Evolutionary conservation across 2,113 vertebrate species (phyloP).

Genomic region (Labeo rohita): DNA sequence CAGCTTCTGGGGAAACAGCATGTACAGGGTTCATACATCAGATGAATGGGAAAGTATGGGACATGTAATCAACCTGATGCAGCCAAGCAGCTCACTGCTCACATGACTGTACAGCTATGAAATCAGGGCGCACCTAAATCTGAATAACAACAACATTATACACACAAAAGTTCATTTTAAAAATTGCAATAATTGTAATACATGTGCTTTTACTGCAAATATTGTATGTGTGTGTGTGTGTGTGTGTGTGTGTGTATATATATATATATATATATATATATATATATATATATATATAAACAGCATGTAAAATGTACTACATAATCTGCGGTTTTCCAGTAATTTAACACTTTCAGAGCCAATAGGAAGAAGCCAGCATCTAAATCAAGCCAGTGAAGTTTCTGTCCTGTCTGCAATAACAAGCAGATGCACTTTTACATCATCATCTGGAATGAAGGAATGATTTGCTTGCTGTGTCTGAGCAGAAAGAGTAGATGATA

Average conservation of each 20-base stretch:
- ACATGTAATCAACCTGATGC: conserved; percentile 1
- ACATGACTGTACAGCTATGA: not conserved
- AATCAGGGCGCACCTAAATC: not conserved
- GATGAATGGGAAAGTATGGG: not conserved
- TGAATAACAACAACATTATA: not conserved
- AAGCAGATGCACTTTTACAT: not conserved
- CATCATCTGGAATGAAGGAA: not conserved
- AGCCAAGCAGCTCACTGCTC: not conserved
- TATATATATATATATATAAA: not conserved
- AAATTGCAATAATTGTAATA: not conserved
- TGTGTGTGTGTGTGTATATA: too few species aligned
- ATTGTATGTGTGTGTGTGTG: too few species aligned
- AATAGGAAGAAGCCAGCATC: not conserved
- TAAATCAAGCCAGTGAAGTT: not conserved
- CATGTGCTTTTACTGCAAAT: not conserved
- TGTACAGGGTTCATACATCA: conserved; percentile 13
- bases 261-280: not conserved
- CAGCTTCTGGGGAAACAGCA: not conserved
- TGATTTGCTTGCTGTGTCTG: not conserved
- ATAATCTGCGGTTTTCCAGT: not conserved
- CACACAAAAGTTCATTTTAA: not conserved
- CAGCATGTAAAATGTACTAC: not conserved
- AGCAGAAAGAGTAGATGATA: not conserved
- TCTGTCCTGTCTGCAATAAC: conserved; percentile 8
- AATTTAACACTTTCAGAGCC: not conserved